Evolutionary conservation across 2,113 vertebrate genomes (phyloP).

Genomic region (Marmota monax): DNA sequence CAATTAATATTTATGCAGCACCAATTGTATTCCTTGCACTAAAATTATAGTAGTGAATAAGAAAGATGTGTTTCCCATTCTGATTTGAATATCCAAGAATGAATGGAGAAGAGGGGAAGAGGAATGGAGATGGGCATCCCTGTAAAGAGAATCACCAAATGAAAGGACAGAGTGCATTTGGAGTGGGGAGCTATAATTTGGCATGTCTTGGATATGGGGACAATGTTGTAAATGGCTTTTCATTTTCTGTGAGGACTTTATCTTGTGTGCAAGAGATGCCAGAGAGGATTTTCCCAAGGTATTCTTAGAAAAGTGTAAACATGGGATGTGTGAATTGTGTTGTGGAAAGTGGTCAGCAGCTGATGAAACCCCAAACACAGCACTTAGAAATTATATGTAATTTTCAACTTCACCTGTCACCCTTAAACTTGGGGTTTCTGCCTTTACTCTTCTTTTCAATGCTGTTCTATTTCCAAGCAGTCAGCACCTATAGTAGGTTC

Average conservation of each 20-base stretch:
- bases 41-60: neutral
- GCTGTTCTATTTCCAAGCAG: neutral
- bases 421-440: neutral
- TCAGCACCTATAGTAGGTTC: neutral
- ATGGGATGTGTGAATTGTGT: neutral
- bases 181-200: neutral
- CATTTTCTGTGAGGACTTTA: neutral
- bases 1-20: neutral
- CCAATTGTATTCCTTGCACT: neutral
- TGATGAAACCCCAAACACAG: neutral
- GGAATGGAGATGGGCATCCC: neutral
- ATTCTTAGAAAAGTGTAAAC: neutral
- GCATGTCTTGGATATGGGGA: neutral
- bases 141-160: neutral
- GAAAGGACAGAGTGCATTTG: neutral
- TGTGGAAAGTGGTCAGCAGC: neutral
- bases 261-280: neutral
- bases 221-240: neutral
- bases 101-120: neutral
- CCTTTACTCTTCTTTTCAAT: neutral
- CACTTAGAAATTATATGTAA: neutral
- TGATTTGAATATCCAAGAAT: neutral
- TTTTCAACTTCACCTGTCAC: slow-evolving; percentile 15
- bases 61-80: neutral
- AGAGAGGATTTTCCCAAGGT: neutral